These are phyloP conservation scores for Sciaenops ocellatus DNA, from an alignment of 2,797 vertebrate species.

Conservation along the genomic window DNA sequence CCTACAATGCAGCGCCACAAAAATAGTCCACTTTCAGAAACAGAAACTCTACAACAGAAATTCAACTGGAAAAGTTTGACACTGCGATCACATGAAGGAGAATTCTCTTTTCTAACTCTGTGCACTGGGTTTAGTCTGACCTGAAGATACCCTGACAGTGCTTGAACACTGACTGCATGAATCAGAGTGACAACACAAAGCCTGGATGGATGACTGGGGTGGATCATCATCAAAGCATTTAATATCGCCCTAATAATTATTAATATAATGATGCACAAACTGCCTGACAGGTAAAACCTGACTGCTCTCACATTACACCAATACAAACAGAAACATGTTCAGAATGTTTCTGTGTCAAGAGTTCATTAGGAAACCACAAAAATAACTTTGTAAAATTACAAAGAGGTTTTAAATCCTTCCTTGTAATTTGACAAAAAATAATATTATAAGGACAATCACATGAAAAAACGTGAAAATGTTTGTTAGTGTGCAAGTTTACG, in stretches of 20 bases:
- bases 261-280: conserved; percentile 40
- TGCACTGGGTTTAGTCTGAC: conserved; percentile 36
- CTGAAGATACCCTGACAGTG: conserved; percentile 20
- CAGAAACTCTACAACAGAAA: conserved; percentile 36
- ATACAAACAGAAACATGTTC: conserved; percentile 14
- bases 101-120: conserved; percentile 40
- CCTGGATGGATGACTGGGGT: conserved; percentile 33
- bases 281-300: conserved; percentile 46
- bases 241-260: conserved; percentile 43
- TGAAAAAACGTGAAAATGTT: neutral
- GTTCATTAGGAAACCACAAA: neutral
- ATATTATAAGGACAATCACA: neutral
- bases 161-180: conserved; percentile 40
- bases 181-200: conserved; percentile 56
- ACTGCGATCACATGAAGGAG: conserved; percentile 28
- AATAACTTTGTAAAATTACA: neutral
- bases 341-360: conserved; percentile 5
- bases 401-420: neutral
- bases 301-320: conserved; percentile 8
- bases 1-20: conserved; percentile 15
- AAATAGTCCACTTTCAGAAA: conserved; percentile 51
- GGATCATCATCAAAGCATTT: conserved; percentile 58
- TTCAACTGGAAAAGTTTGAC: conserved; percentile 46
- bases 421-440: conserved; percentile 6
- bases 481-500: neutral